Evolutionary conservation across 2,113 vertebrate genomes (phyloP), one percentile per base, ranked within the genome.

Genomic region (Zosterops lateralis): DNA sequence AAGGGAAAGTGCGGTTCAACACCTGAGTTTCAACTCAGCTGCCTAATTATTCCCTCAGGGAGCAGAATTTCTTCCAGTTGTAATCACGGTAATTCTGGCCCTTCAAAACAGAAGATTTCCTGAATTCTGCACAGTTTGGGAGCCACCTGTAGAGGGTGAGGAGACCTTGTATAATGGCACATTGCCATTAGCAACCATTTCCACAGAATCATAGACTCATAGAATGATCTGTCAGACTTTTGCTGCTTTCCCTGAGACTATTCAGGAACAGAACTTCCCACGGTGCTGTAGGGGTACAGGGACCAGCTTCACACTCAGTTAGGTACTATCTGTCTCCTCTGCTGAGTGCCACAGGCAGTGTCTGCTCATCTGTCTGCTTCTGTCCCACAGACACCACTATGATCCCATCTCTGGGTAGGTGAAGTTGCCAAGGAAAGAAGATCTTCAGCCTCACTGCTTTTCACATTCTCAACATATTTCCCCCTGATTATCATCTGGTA

Each of bases 21-120:
- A 13, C 0, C 28, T 36, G 5, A 74, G 31, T 66, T 77, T 77
- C 56, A 81, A 51, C 34, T 94, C 74, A 53, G 93, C 45, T 90
- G 88, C 67, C 21, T 94, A 85, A 83, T 91, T 89, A 90, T 93
- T 94, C 76, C 82, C 83, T 84, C 61, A 34, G 60, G 93, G 78
- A 96, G 65, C 17, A 92, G 75, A 80, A 90, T 92, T 86, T 91
- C 71, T 81, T 87, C 72, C 75, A 90, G 44, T 45, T 3, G 2
- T 78, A 77, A 84, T 74, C 74, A 71, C 3, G 10, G 2, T n/a
- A 83, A 85, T 38, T 24, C 68, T 86, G 79, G n/a, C 25, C 15
- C 53, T 76, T 88, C 67, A 60, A 71, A 83, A 72, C 20, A 53
- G 77, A 57, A 72, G 84, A 51, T 86, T 89, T 90, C 48, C 78